Conservation (phyloP, 2,797 vertebrate genomes). For the Gallirallus australis region DNA sequence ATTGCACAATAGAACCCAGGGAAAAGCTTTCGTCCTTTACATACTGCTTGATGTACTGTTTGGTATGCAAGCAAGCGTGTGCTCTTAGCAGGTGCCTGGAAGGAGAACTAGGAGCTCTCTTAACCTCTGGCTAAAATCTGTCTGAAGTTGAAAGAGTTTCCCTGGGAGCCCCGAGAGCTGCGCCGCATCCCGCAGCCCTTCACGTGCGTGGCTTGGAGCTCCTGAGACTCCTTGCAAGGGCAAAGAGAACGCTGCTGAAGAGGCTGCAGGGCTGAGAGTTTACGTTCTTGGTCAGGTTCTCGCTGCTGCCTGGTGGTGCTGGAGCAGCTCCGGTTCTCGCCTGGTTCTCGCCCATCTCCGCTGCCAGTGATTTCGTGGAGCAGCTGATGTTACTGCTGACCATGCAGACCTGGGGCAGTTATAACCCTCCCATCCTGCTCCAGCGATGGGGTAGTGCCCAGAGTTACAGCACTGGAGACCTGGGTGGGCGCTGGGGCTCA, state of each 20-base stretch:
- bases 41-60: neutral
- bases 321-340: neutral
- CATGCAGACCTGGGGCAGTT: neutral
- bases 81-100: neutral
- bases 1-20: neutral
- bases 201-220: neutral
- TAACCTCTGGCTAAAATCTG: neutral
- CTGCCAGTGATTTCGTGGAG: neutral
- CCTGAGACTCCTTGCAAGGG: neutral
- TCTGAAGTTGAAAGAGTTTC: neutral
- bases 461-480: neutral
- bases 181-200: neutral
- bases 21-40: neutral
- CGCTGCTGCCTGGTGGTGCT: fast-evolving
- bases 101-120: neutral
- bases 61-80: neutral
- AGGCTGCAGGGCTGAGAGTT: neutral
- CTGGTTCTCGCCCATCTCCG: fast-evolving
- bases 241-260: neutral
- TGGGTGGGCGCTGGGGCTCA: neutral
- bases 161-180: neutral
- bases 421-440: neutral
- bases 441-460: neutral
- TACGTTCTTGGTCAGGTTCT: fast-evolving
- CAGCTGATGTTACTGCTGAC: neutral